Conservation (phyloP, 2,888 invertebrate species). For the Stramonita haemastoma region DNA sequence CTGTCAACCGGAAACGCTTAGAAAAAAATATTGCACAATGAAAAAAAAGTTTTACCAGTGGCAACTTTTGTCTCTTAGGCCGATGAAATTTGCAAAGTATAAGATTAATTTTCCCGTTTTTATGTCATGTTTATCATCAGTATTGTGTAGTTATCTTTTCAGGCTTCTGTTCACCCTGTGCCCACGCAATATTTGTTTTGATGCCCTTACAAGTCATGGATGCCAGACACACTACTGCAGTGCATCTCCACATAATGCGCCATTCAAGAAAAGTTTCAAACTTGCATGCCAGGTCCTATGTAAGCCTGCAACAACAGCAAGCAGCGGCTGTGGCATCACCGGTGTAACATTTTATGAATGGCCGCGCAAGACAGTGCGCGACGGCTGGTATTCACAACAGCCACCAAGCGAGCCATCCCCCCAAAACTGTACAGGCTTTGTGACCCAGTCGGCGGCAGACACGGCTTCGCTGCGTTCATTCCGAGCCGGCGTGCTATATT, state of each 20-base stretch:
- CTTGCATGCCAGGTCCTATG: neutral
- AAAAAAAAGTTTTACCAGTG: too few species aligned
- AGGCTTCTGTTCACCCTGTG: neutral
- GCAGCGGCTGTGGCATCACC: neutral
- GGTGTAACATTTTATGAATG: constrained; percentile 36
- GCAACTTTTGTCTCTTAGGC: too few species aligned
- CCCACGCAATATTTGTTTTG: neutral
- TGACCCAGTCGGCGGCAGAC: constrained; percentile 37
- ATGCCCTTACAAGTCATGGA: neutral
- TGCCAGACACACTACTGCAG: neutral
- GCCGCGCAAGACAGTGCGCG: constrained; percentile 1
- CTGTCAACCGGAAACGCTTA: too few species aligned
- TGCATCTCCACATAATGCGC: neutral
- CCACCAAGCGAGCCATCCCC: constrained; percentile 17
- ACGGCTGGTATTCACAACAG: constrained; percentile 22
- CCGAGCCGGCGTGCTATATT: constrained; percentile 43
- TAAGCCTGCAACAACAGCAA: neutral
- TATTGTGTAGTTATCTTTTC: too few species aligned
- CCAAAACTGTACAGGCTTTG: constrained; percentile 16
- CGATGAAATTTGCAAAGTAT: too few species aligned
- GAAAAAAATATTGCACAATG: too few species aligned
- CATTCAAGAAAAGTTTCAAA: constrained; percentile 5
- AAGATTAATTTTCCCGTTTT: too few species aligned
- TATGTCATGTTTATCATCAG: too few species aligned
- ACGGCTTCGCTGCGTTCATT: constrained; percentile 40